A percentile compares a stretch with the other conserved stretches of the same genome.
Conservation (phyloP, 2,797 vertebrate genomes). For the Myripristis jacobus region DNA sequence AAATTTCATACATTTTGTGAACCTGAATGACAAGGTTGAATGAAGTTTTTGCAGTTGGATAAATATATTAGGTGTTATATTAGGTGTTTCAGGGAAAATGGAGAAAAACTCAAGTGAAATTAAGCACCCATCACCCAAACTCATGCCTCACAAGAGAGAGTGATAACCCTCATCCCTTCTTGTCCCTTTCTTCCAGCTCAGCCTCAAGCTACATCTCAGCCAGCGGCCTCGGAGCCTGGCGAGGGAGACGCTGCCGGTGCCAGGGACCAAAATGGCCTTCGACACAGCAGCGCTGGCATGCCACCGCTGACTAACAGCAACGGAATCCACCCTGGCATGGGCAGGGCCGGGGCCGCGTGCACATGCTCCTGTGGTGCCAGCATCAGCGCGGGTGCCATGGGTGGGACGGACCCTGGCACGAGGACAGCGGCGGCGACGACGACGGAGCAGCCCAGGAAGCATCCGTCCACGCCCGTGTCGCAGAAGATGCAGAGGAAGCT, state of each 20-base stretch:
- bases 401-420: constrained; percentile 25
- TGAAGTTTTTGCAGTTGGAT: background rate
- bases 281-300: constrained; percentile 71
- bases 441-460: constrained; percentile 81
- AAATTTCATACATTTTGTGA: constrained; percentile 12
- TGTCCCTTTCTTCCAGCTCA: constrained; percentile 84
- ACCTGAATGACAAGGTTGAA: too few relatives aligned
- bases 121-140: too few relatives aligned
- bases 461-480: constrained; percentile 87
- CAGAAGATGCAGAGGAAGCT: constrained; percentile 95
- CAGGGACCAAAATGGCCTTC: constrained; percentile 84
- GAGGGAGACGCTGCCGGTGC: constrained; percentile 67
- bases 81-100: background rate
- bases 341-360: constrained; percentile 74
- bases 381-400: constrained; percentile 45
- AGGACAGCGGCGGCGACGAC: background rate
- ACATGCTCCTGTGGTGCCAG: constrained; percentile 79
- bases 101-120: background rate
- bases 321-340: constrained; percentile 79
- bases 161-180: too few relatives aligned
- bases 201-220: constrained; percentile 88
- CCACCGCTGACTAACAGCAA: constrained; percentile 81
- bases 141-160: too few relatives aligned
- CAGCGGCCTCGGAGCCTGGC: constrained; percentile 75
- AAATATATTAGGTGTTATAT: too few relatives aligned